Base-by-base conservation (phyloP, 2,797 vertebrate species). In the Buphagus erythrorhynchus region DNA sequence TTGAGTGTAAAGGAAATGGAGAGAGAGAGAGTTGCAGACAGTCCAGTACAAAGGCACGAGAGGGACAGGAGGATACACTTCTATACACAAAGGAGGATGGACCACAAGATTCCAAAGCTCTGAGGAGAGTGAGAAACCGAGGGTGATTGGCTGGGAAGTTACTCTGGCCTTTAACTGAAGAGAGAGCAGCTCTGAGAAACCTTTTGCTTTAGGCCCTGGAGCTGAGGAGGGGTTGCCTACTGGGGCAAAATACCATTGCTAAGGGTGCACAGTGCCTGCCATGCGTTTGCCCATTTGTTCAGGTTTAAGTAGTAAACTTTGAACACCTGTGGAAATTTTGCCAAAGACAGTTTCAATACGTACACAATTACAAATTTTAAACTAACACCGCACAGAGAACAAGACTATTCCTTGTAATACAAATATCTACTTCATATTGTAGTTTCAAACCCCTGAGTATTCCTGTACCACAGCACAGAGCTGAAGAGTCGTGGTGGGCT, bases 371-470 rank as follows among this genome's bases (percentile, higher is more conserved):
- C 96, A 97, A 90, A 93, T 89, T 82, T 97, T 93, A 97, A 97
- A 93, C 98, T 98, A 98, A 98, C 97, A 98, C 98, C 97, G 97
- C 97, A 98, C 97, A 96, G 95, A 98, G 96, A 98, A 97, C 96
- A 95, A 95, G 94, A 94, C 98, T 98, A 97, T 95, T 96, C 58
- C 94, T 98, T 93, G 95, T 91, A 95, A 97, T 97, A 98, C 97
- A 97, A 97, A 86, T 84, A 97, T 49, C 96, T 97, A 98, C 84
- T 96, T 97, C 96, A 97, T 77, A 97, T 85, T 97, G 96, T 97
- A 94, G 93, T 98, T 98, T 98, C 97, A 98, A 98, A 99, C 98
- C 99, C 99, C 99, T 99, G 99, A 99, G 99, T 99, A 98, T 97
- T 98, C 97, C 97, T 94, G 97, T 97, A 98, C 96, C 96, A 96